These are phyloP conservation scores for Oasisia sp. DNA, from an alignment of 2,888 invertebrate species.

Conservation along the genomic window DNA sequence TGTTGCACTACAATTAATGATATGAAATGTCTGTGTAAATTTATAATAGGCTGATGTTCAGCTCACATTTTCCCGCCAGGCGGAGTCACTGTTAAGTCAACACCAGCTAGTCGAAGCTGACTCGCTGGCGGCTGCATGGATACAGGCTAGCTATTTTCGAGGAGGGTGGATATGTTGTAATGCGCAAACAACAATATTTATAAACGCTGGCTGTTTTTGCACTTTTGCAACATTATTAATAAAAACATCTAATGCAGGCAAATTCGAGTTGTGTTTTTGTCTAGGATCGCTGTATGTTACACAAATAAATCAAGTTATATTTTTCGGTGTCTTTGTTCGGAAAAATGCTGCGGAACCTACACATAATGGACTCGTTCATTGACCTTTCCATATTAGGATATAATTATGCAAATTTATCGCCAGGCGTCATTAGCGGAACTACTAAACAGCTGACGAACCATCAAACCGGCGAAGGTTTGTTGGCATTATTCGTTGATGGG, in stretches of 20 bases:
- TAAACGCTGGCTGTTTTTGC: background rate
- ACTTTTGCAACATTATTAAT: background rate
- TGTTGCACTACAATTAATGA: no score
- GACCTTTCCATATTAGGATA: background rate
- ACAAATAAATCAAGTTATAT: background rate
- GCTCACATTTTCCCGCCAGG: background rate
- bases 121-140: background rate
- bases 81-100: background rate
- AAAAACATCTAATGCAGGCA: background rate
- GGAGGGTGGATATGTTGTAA: background rate
- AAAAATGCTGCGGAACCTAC: background rate
- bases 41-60: background rate
- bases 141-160: background rate
- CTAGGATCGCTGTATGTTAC: background rate
- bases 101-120: background rate
- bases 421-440: background rate
- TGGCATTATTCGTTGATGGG: background rate
- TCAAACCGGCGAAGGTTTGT: background rate
- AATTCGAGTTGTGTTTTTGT: background rate
- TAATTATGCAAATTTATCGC: background rate
- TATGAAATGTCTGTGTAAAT: no score
- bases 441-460: slow-evolving; percentile 8
- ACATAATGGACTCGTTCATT: background rate
- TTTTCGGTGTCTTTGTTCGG: background rate
- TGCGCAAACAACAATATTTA: background rate